Base-by-base conservation (phyloP, 2,888 invertebrate genomes). In the Orthosia cruda region DNA sequence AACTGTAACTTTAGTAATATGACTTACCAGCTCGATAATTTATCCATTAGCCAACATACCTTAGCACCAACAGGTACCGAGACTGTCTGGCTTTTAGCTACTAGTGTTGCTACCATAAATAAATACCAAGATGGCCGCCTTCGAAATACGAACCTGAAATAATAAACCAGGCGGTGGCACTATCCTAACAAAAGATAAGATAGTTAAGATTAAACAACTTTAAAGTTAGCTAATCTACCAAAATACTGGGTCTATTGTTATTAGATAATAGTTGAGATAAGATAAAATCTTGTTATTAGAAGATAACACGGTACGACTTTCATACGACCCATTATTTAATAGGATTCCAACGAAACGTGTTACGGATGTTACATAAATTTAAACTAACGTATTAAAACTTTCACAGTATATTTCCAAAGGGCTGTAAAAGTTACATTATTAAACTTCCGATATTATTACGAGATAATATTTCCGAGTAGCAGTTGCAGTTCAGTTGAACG, bases 261-360 rank as follows among this genome's bases (percentile, higher is more conserved):
- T 80, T 63, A 67, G 72, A 73, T 80, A 75, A 79, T 57, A 40
- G 5, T 32, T 20, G 1, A 58, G 75, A 72, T 82, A 85, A 85
- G 71, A 74, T 67, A 62, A 62, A 49, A 52, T 71, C 58, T 58
- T 65, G 69, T 72, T 67, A 64, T 71, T 66, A 83, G 15, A 76
- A 77, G 74, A 77, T 80, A 70, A 58, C 18, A 20, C 23, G 59
- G 20, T 40, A 57, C 20, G 54, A 74, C 71, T 62, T 57, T 79
- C 62, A 77, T n/a, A 20, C 18, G 52, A 77, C 61, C 77, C 20
- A 52, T 77, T 64, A 66, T 32, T 52, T 52, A 76, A 62, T 75
- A 40, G 58, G 45, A 62, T 62, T 47, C 50, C 47, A 40, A 50
- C 18, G 13, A 81, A 54, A 59, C 26, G 16, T 40, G 50, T 54